Evolutionary conservation across 2,797 vertebrate genomes (phyloP).

Genomic region (Cryptoblepharus egeriae): DNA sequence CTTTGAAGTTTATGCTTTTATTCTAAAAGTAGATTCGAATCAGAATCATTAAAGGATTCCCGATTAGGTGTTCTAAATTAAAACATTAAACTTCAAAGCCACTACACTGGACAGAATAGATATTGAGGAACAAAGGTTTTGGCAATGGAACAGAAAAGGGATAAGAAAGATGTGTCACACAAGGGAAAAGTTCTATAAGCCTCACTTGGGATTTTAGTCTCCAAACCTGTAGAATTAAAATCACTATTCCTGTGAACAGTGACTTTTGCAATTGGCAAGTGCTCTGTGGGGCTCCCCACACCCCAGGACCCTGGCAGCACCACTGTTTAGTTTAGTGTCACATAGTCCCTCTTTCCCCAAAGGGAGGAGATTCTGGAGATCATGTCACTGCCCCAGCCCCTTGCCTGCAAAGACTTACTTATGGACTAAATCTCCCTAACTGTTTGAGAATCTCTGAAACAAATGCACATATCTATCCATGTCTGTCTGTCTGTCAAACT

Average conservation of each 20-base stretch:
- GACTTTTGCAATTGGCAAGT: not conserved
- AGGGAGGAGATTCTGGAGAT: too few relatives aligned
- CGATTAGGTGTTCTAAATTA: conserved; percentile 42
- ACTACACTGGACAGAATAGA: conserved; percentile 27
- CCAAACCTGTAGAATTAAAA: not conserved
- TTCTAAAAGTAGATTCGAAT: conserved; percentile 32
- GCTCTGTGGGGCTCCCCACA: too few relatives aligned
- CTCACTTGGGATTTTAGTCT: conserved; percentile 6
- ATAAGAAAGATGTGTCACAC: not conserved
- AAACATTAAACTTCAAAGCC: conserved; percentile 32
- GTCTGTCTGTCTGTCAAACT: too few relatives aligned
- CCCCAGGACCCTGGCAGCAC: too few relatives aligned
- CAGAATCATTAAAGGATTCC: conserved; percentile 26
- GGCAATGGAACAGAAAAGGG: not conserved
- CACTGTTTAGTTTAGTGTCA: too few relatives aligned
- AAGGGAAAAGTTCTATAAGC: conserved; percentile 13
- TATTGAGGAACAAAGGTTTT: conserved; percentile 19
- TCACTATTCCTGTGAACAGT: not conserved
- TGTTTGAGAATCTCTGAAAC: too few relatives aligned
- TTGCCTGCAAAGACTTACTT: too few relatives aligned
- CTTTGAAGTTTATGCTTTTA: conserved; percentile 41
- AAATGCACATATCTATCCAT: too few relatives aligned
- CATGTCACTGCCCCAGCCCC: too few relatives aligned
- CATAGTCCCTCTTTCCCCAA: too few relatives aligned
- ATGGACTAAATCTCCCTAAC: too few relatives aligned